Conservation (phyloP, 2,888 invertebrate species). For the Labia minor region DNA sequence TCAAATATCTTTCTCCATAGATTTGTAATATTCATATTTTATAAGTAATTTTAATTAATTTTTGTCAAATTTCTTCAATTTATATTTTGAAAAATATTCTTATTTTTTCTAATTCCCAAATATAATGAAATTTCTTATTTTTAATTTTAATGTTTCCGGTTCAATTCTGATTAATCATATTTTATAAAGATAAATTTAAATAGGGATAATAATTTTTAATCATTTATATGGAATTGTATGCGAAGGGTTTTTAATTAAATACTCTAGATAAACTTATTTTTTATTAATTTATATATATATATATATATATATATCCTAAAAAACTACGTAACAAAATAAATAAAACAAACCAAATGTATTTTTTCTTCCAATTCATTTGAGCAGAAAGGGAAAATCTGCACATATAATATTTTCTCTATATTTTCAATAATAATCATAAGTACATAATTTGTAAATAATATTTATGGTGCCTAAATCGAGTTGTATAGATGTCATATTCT, state of each 20-base stretch:
- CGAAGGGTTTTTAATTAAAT: not conserved
- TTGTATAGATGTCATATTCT: not conserved
- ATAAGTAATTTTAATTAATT: too few relatives aligned
- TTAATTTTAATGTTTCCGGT: too few relatives aligned
- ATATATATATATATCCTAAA: not conserved
- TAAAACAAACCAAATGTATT: too few relatives aligned
- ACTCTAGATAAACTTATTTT: not conserved
- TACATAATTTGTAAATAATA: conserved; percentile 2
- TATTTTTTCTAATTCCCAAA: too few relatives aligned
- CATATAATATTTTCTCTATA: not conserved
- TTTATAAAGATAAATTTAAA: too few relatives aligned
- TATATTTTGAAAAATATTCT: too few relatives aligned
- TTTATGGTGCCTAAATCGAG: conserved; percentile 13
- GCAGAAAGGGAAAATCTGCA: too few relatives aligned
- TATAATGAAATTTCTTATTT: too few relatives aligned
- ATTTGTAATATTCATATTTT: too few relatives aligned
- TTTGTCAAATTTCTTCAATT: too few relatives aligned
- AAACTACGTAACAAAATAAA: too few relatives aligned
- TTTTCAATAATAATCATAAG: not conserved
- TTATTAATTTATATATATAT: not conserved
- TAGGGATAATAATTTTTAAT: not conserved
- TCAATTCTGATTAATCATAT: not conserved
- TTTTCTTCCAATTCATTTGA: conserved; percentile 3
- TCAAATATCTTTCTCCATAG: too few relatives aligned
- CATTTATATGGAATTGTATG: not conserved